Percentiles rank a stretch among this genome's conserved stretches.
phyloP scores from a whole-genome alignment of 2,888 invertebrate species.

The Dione vanillae region DNA sequence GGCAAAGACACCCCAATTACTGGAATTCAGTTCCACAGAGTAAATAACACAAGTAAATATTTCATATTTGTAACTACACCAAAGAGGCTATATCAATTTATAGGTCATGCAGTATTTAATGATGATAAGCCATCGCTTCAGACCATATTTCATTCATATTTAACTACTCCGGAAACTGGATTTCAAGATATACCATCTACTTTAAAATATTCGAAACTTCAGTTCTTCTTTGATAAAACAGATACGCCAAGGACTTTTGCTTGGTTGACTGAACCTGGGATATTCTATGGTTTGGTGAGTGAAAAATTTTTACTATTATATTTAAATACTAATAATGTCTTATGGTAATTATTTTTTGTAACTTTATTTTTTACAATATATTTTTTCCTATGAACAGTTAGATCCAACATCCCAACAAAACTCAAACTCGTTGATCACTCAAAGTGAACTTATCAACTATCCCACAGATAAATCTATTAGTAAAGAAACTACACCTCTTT shows the following conservation, averaged over 20 bases:
- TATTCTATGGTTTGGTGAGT: conserved; percentile 90
- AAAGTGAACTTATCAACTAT: conserved; percentile 73
- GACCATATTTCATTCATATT: conserved; percentile 90
- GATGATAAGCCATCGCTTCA: conserved; percentile 92
- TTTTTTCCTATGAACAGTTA: conserved; percentile 64
- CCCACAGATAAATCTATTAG: conserved; percentile 65
- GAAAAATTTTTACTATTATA: not conserved
- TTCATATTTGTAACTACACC: conserved; percentile 93
- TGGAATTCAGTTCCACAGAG: conserved; percentile 92
- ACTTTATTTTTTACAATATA: not conserved
- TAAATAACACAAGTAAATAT: conserved; percentile 89
- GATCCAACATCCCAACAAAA: conserved; percentile 79
- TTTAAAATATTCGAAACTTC: conserved; percentile 90
- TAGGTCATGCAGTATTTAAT: conserved; percentile 87
- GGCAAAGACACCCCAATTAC: conserved; percentile 91
- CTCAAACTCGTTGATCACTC: conserved; percentile 77
- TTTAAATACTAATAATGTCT: no score
- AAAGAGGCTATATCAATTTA: conserved; percentile 93
- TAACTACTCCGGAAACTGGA: conserved; percentile 88
- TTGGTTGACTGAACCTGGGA: conserved; percentile 94
- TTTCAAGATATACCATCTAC: conserved; percentile 90
- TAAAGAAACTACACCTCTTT: conserved; percentile 84
- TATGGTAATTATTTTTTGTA: no score
- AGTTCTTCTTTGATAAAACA: conserved; percentile 88
- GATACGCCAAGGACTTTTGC: conserved; percentile 91